Evolutionary conservation across 2,113 vertebrate species (phyloP).

Genomic region (Perca flavescens): DNA sequence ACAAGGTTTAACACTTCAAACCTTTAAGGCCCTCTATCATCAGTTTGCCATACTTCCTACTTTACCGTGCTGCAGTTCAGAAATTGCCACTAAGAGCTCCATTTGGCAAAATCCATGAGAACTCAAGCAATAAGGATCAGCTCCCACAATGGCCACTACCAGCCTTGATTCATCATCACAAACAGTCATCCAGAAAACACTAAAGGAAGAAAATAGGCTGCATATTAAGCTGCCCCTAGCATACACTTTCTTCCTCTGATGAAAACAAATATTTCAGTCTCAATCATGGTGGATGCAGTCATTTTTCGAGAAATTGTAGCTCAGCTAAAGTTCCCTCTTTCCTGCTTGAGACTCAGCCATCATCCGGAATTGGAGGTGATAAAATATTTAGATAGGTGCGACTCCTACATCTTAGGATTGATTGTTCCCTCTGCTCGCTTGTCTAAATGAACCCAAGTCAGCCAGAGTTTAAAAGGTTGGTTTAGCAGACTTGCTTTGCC

Average conservation of each 20-base stretch:
- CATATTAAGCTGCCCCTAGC: slow-evolving; percentile 49
- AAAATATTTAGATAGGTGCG: slow-evolving; percentile 70
- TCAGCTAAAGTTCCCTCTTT: slow-evolving; percentile 26
- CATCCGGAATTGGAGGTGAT: slow-evolving; percentile 45
- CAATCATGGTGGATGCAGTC: slow-evolving; percentile 52
- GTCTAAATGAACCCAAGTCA: slow-evolving; percentile 62
- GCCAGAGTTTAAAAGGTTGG: slow-evolving; percentile 64
- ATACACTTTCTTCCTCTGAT: slow-evolving; percentile 47
- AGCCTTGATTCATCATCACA: slow-evolving; percentile 59
- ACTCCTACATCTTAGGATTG: slow-evolving; percentile 47
- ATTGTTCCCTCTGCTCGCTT: slow-evolving; percentile 48
- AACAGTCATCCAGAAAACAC: slow-evolving; percentile 60
- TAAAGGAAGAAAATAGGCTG: slow-evolving; percentile 49
- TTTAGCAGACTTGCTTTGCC: slow-evolving; percentile 42
- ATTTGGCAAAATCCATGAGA: slow-evolving; percentile 71
- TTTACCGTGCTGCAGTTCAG: slow-evolving; percentile 23
- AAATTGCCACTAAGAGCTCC: slow-evolving; percentile 51
- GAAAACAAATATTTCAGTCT: slow-evolving; percentile 67
- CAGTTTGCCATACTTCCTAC: slow-evolving; percentile 40
- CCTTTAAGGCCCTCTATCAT: slow-evolving; percentile 69
- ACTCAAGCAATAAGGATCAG: slow-evolving; percentile 70
- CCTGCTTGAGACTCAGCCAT: slow-evolving; percentile 13
- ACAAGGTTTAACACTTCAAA: slow-evolving; percentile 67
- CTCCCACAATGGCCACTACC: slow-evolving; percentile 65
- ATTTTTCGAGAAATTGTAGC: slow-evolving; percentile 36